These are phyloP conservation scores for Rhynchomys soricoides DNA, from an alignment of 2,113 vertebrate genomes.

Conservation along the genomic window DNA sequence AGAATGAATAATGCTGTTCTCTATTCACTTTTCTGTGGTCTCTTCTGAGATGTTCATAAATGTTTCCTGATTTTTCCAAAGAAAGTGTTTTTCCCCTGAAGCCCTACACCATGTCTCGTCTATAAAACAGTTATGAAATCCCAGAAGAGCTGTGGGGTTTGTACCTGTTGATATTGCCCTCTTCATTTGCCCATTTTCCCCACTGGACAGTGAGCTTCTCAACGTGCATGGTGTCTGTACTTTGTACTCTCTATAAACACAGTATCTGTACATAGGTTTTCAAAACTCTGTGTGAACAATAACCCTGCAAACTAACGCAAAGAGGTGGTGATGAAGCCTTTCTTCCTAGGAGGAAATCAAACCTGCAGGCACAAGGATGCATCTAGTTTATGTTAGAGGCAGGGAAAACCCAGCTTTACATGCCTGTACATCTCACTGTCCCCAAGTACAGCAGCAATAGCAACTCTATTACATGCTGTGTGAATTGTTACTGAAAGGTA, in stretches of 20 bases:
- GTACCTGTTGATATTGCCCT: neutral
- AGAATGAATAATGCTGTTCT: neutral
- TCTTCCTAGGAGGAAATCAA: neutral
- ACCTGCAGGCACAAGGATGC: neutral
- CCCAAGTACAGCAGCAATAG: neutral
- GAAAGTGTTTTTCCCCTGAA: neutral
- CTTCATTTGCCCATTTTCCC: neutral
- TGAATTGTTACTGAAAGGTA: rapidly evolving
- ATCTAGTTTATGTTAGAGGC: neutral
- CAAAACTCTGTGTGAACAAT: neutral
- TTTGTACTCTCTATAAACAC: neutral
- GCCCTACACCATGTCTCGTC: neutral
- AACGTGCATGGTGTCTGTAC: neutral
- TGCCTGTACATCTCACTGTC: neutral
- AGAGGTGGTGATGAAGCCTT: neutral
- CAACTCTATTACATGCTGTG: no score
- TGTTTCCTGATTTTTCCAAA: neutral
- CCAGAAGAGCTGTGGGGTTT: neutral
- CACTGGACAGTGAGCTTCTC: neutral
- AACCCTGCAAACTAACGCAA: neutral
- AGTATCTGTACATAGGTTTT: neutral
- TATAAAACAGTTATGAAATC: neutral
- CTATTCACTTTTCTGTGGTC: neutral
- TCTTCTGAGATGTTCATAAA: neutral
- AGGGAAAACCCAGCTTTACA: neutral